These are phyloP conservation scores for Atta colombica DNA, from an alignment of 1,140 invertebrate species.

Conservation along the genomic window DNA sequence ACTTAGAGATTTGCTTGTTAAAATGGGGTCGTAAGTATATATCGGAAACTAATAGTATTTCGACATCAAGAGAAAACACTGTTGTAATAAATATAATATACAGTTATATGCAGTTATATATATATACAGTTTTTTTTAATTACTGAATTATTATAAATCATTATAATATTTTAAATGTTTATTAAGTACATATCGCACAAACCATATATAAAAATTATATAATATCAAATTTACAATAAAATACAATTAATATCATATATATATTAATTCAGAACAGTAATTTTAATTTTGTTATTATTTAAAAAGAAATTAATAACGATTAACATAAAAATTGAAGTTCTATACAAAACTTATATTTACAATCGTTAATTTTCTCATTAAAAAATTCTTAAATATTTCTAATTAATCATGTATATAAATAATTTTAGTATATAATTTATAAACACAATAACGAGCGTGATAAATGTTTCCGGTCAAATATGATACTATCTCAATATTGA, in stretches of 20 bases:
- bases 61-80: background rate
- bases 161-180: slow-evolving; percentile 1
- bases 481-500: background rate
- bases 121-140: background rate
- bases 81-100: background rate
- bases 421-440: slow-evolving; percentile 14
- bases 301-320: background rate
- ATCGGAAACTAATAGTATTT: background rate
- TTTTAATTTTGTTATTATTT: background rate
- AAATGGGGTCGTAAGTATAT: slow-evolving; percentile 23
- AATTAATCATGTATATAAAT: slow-evolving; percentile 34
- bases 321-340: background rate
- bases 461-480: slow-evolving; percentile 30
- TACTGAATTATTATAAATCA: background rate
- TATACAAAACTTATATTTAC: background rate
- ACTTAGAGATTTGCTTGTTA: slow-evolving; percentile 10
- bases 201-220: background rate
- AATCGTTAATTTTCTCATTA: background rate
- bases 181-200: slow-evolving; percentile 2
- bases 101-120: background rate
- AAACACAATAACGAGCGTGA: background rate
- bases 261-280: background rate
- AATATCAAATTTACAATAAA: background rate
- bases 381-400: background rate
- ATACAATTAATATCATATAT: background rate